These are phyloP conservation scores for Stomatorhinus walkeri DNA, from an alignment of 2,797 vertebrate species.

Conservation along the genomic window DNA sequence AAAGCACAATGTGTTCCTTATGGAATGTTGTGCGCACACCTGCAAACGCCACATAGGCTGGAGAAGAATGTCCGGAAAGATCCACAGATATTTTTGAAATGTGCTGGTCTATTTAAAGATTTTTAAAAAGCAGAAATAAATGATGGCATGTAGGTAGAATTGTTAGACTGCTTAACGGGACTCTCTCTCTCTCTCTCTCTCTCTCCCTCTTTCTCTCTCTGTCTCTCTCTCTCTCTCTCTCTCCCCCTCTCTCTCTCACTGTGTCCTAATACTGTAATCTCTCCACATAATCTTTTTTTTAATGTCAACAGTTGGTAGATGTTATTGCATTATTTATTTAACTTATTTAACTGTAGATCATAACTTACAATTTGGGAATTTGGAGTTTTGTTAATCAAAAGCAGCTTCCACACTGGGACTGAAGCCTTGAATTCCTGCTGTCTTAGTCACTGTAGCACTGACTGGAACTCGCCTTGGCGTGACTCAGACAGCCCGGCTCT, in stretches of 20 bases:
- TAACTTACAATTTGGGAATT: neutral
- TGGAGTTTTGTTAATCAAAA: slow-evolving; percentile 3
- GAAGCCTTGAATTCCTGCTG: neutral
- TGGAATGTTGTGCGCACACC: neutral
- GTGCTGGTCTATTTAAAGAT: neutral
- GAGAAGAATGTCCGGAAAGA: neutral
- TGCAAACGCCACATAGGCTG: neutral
- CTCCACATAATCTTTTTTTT: neutral
- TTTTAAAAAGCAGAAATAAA: neutral
- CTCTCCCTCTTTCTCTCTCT: neutral
- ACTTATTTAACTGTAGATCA: neutral
- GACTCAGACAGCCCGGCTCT: neutral
- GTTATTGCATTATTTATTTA: neutral
- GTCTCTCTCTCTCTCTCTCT: neutral
- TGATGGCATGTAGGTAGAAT: neutral
- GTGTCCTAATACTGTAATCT: neutral
- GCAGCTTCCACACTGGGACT: neutral
- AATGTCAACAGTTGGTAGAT: neutral
- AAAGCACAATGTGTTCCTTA: neutral
- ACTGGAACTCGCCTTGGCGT: neutral
- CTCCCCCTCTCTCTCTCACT: neutral
- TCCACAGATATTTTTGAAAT: neutral
- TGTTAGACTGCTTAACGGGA: neutral
- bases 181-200: neutral
- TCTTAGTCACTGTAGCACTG: neutral